Base-by-base conservation (phyloP, 2,888 invertebrate species). In the Apodemia zela region DNA sequence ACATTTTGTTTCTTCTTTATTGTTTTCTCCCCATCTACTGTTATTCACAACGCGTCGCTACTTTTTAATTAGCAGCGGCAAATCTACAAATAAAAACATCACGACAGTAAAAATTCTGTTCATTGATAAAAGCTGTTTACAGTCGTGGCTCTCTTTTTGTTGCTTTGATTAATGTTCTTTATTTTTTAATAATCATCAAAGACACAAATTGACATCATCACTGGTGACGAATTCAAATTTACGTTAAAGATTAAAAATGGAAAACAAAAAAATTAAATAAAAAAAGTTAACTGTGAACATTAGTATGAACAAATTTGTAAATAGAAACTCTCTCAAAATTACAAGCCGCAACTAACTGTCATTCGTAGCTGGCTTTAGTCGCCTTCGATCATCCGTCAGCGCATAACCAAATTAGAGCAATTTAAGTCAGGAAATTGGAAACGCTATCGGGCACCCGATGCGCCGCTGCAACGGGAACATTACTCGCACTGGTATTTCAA, bases 371-470 rank as follows among this genome's bases (percentile, higher is more conserved):
- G 72, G 72, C 74, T 78, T 80, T 78, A 79, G 80, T 76, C 80
- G 78, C 78, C 81, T 86, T 85, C 87, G 84, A 87, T 88, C 85
- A 87, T 76, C 82, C 84, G 86, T 85, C 89, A 87, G 84, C 79
- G 80, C 82, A 88, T 88, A 89, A 88, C 87, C 85, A 85, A 91
- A 90, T 91, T 91, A 89, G 87, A 87, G 86, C 89, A 90, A 91
- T 90, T 89, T 89, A 87, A 88, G 87, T 87, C 89, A 87, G 90
- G 91, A 90, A 90, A 90, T 91, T 89, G 91, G 88, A 85, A 89
- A 84, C 83, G 84, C 84, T 89, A 89, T 88, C 88, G 85, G 82
- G 80, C 81, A 82, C 79, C 78, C 84, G 81, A 75, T 84, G 83
- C 83, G 77, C 81, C 75, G 77, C 66, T 82, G 82, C 84, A 82